Evolutionary conservation across 2,113 vertebrate genomes (phyloP).

Genomic region (Puntigrus tetrazona): DNA sequence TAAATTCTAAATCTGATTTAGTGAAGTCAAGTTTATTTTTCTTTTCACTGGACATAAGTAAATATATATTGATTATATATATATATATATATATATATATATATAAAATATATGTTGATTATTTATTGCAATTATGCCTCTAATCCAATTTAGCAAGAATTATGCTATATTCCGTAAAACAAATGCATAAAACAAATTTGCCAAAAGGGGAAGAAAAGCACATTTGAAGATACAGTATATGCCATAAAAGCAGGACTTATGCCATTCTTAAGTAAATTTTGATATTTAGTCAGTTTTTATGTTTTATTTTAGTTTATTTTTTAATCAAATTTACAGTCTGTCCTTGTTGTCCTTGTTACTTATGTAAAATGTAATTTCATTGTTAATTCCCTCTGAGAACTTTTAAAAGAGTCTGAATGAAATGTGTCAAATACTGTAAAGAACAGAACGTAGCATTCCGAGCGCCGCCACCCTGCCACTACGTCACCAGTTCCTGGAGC

Average conservation of each 20-base stretch:
- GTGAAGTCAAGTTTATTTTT: not conserved
- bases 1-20: not conserved
- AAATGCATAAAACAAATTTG: not conserved
- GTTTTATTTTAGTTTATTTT: not conserved
- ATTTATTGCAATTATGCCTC: not conserved
- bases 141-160: not conserved
- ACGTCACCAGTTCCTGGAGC: conserved; percentile 64
- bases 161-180: not conserved
- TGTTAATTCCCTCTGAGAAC: conserved; percentile 54
- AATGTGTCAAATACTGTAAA: conserved; percentile 63
- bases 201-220: not conserved
- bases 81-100: too few species aligned
- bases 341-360: not conserved
- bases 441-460: conserved; percentile 39
- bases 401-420: conserved; percentile 32
- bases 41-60: not conserved
- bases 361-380: conserved; percentile 10
- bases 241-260: not conserved
- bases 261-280: not conserved
- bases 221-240: not conserved
- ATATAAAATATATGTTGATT: too few species aligned
- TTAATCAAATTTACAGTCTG: not conserved
- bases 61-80: too few species aligned
- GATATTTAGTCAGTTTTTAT: not conserved
- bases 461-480: conserved; percentile 62